Evolutionary conservation across 2,113 vertebrate genomes (phyloP).

Genomic region (Megalops atlanticus): DNA sequence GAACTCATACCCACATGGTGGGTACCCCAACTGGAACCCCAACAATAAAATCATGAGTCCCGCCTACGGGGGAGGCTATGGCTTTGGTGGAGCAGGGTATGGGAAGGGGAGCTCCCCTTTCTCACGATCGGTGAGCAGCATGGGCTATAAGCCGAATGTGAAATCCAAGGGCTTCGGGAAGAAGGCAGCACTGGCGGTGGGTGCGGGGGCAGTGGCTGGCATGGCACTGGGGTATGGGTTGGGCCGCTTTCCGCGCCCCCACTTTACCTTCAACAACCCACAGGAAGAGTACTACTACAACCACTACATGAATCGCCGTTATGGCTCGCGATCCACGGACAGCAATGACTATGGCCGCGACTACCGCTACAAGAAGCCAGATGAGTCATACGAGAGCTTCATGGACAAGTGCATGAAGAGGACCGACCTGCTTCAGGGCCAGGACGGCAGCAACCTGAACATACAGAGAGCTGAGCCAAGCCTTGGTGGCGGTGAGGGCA

Average conservation of each 20-base stretch:
- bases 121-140: conserved; percentile 48
- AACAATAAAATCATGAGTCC: conserved; percentile 5
- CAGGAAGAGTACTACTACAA: conserved; percentile 66
- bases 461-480: background rate
- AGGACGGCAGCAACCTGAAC: background rate
- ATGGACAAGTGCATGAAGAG: conserved; percentile 65
- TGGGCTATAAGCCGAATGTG: conserved; percentile 48
- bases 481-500: no score
- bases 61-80: conserved; percentile 41
- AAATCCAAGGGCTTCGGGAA: conserved; percentile 64
- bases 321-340: conserved; percentile 51
- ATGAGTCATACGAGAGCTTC: conserved; percentile 52
- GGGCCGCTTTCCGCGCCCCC: conserved; percentile 60
- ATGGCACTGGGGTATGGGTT: conserved; percentile 68
- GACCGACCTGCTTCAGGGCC: conserved; percentile 47
- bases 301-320: conserved; percentile 65
- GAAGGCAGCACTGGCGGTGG: conserved; percentile 60
- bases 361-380: conserved; percentile 41
- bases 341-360: conserved; percentile 55
- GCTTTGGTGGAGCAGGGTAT: conserved; percentile 22
- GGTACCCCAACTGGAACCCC: conserved; percentile 39
- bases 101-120: conserved; percentile 57
- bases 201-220: conserved; percentile 54
- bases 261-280: conserved; percentile 54
- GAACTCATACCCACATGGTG: conserved; percentile 37